Conservation (phyloP, 2,797 vertebrate species). For the Microctenopoma stevenorrisi region DNA sequence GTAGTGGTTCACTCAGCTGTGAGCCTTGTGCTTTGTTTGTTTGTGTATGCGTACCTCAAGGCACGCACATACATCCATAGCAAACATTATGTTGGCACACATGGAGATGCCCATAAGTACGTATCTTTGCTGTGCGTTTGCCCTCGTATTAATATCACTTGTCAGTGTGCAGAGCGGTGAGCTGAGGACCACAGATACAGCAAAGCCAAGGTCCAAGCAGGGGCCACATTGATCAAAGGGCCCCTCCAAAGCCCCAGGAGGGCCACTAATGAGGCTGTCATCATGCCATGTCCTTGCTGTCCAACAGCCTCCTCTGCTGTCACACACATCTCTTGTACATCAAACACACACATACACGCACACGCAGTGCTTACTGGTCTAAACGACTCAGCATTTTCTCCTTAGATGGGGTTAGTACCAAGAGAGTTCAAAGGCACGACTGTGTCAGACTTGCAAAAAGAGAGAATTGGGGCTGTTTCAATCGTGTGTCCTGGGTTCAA, state of each 20-base stretch:
- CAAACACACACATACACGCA: conserved; percentile 31
- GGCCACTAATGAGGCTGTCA: conserved; percentile 77
- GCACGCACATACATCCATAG: conserved; percentile 51
- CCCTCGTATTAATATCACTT: conserved; percentile 57
- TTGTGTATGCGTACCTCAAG: conserved; percentile 16
- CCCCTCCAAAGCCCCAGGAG: conserved; percentile 57
- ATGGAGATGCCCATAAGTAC: conserved; percentile 29
- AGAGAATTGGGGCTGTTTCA: conserved; percentile 35
- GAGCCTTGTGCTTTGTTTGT: conserved; percentile 20
- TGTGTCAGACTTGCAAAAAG: conserved; percentile 38
- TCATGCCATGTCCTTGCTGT: conserved; percentile 69
- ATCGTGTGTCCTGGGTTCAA: conserved; percentile 26
- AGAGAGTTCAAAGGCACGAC: conserved; percentile 63
- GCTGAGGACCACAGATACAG: conserved; percentile 38
- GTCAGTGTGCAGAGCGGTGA: conserved; percentile 25
- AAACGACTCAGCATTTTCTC: conserved; percentile 70
- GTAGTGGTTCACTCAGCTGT: conserved; percentile 8
- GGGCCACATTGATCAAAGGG: conserved; percentile 72
- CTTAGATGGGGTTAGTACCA: conserved; percentile 46
- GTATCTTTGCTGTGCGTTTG: conserved; percentile 49
- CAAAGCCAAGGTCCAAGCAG: conserved; percentile 62
- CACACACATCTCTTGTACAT: conserved; percentile 53
- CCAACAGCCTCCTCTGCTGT: conserved; percentile 73
- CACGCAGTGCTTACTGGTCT: conserved; percentile 29
- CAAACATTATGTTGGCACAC: conserved; percentile 10